Evolutionary conservation across 2,113 vertebrate genomes (phyloP).

Genomic region (Poicephalus meyeri): DNA sequence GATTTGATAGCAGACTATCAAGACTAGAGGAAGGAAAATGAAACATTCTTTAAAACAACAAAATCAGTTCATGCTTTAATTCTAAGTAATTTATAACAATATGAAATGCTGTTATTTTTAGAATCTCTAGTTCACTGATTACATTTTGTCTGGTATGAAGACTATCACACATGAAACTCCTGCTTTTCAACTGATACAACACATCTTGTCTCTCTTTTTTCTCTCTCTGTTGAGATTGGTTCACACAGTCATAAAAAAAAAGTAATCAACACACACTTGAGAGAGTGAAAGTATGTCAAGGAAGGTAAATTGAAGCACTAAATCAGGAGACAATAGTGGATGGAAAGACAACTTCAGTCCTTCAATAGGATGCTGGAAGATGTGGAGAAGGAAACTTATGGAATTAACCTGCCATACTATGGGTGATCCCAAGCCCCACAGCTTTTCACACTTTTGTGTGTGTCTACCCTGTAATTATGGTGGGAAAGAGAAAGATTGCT

Average conservation of each 20-base stretch:
- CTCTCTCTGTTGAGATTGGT: neutral
- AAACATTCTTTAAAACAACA: neutral
- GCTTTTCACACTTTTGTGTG: neutral
- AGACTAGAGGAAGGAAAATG: neutral
- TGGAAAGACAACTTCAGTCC: conserved; percentile 4
- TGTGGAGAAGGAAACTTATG: neutral
- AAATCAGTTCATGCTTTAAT: conserved; percentile 5
- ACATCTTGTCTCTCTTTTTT: neutral
- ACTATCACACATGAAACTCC: conserved; percentile 23
- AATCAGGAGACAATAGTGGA: conserved; percentile 34
- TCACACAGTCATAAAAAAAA: conserved; percentile 11
- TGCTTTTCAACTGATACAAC: neutral
- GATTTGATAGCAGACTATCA: neutral
- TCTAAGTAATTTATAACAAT: conserved; percentile 21
- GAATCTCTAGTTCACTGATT: neutral
- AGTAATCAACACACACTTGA: conserved; percentile 46
- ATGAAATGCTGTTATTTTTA: neutral
- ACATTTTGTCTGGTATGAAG: conserved; percentile 23
- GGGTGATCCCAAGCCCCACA: neutral
- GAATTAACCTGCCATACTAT: conserved; percentile 29
- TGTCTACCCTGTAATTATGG: neutral
- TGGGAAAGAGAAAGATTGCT: neutral
- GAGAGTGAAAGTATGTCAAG: conserved; percentile 4
- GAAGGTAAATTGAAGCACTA: conserved; percentile 60
- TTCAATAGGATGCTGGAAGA: neutral